Evolutionary conservation across 2,888 invertebrate genomes (phyloP), one percentile per base, ranked within the genome.

Genomic region (Tryphoninae sp.): DNA sequence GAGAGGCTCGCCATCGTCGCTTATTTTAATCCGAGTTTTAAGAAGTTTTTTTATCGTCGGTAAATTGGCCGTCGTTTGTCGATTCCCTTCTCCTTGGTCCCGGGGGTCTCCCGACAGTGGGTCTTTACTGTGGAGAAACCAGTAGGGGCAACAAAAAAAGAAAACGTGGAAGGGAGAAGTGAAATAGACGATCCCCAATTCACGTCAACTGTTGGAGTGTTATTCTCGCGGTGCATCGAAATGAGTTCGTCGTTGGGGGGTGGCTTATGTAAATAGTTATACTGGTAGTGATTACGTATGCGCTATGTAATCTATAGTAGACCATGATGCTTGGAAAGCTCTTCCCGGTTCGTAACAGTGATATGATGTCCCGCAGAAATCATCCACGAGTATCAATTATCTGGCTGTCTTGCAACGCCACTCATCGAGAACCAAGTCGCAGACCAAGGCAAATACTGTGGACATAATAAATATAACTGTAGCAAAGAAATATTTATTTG

Each of bases 61-160:
- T 84, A 90, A 90, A 90, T 90, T 90, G 89, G 88, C 90, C 87
- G 87, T 90, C 90, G 89, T 90, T 90, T 90, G 89, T 88, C 86
- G 84, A 84, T 51, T 71, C 74, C 69, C 58, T 22, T 55, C 19
- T 51, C 68, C 62, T 62, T 67, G 81, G 75, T 82, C 72, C 62
- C 69, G 78, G 82, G 61, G 68, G 78, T 55, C 53, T 51, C 71
- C 40, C 61, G 77, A 16, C 69, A 77, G 45, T 77, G 67, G 80
- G 73, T 79, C 72, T 79, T 72, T 61, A 69, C 72, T 59, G n/a
- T 68, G 11, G 9, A 33, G 45, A 19, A 51, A 33, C 6, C 33
- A 40, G 61, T 42, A 26, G 19, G 55, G 11, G 19, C 42, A 26
- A 61, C 42, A 71, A 79, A 67, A 61, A 68, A 79, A 67, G 53